Conservation (phyloP, 2,797 vertebrate species). For the Sandelia bainsii region DNA sequence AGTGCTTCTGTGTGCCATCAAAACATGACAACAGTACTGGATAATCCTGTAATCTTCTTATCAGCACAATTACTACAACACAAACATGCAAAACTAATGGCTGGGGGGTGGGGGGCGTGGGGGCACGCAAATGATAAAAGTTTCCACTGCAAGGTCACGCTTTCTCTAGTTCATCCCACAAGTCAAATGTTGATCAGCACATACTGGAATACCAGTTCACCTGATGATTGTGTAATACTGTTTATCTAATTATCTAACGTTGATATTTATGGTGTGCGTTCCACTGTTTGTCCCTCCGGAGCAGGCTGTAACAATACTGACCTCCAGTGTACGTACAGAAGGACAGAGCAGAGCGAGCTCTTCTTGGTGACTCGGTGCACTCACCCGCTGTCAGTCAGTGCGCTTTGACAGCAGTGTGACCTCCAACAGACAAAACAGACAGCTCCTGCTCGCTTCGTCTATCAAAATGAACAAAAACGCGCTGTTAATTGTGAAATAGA, state of each 20-base stretch:
- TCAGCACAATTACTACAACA: slow-evolving; percentile 46
- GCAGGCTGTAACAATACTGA: slow-evolving; percentile 80
- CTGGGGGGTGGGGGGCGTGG: neutral
- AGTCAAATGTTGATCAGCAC: neutral
- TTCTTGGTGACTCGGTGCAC: slow-evolving; percentile 23
- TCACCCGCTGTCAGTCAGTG: slow-evolving; percentile 28
- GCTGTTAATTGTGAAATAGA: neutral
- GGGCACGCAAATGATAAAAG: neutral
- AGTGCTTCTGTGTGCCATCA: slow-evolving; percentile 16
- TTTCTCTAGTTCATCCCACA: neutral
- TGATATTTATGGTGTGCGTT: neutral
- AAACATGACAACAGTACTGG: slow-evolving; percentile 9
- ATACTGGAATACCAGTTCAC: neutral
- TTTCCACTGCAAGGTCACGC: slow-evolving; percentile 38
- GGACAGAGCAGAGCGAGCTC: slow-evolving; percentile 33
- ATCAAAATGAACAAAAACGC: neutral
- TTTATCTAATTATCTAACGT: neutral
- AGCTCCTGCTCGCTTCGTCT: neutral
- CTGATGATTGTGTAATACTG: neutral
- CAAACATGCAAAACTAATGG: slow-evolving; percentile 25
- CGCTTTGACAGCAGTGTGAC: slow-evolving; percentile 38
- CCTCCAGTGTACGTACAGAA: slow-evolving; percentile 78
- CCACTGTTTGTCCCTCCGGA: slow-evolving; percentile 23
- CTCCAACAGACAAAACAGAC: neutral
- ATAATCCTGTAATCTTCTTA: slow-evolving; percentile 54